Evolutionary conservation across 1,140 invertebrate genomes (phyloP), one percentile per base, ranked within the genome.

Genomic region (Yoshiicerus persimilis): DNA sequence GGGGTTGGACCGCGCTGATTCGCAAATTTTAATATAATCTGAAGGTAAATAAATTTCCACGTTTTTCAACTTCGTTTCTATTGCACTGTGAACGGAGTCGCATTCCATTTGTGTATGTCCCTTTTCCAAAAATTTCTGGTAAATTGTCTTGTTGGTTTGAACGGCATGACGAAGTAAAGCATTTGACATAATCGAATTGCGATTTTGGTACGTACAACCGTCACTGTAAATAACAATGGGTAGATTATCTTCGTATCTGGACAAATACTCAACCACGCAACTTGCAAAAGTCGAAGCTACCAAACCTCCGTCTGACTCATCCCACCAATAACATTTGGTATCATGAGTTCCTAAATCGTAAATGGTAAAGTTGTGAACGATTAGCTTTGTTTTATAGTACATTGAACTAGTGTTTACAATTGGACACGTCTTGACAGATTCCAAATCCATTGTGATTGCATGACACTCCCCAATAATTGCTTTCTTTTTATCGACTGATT

Each of bases 361-460:
- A 47, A 93, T 87, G 23, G 92, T 93, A 87, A 92, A 93, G 91
- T 93, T 93, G 91, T 93, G 92, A 25, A 91, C 85, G 20, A 89
- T 64, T 27, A 93, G 88, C 89, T 93, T 93, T 11, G 91, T 92
- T 91, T 93, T 93, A 90, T 92, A 93, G 90, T 93, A 93, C 39
- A 93, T 62, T 56, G 91, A 91, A 90, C 89, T 92, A 23, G 92
- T 92, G n/a, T 92, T 91, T 39, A 93, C 39, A 87, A 86, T 86
- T 85, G 92, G 92, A 62, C 87, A 90, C 38, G 92, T 80, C 89
- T 92, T 92, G 25, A 93, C 92, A 66, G 92, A 91, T 91, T 93
- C 91, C 20, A 93, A 70, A 91, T 93, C 92, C 83, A 91, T 90
- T 20, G 90, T 91, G 30, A 91, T 88, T 11, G 91, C 88, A 87